Evolutionary conservation across 1,140 invertebrate species (phyloP), one percentile per base, ranked within the genome.

Genomic region (Trachelipus rathkii): DNA sequence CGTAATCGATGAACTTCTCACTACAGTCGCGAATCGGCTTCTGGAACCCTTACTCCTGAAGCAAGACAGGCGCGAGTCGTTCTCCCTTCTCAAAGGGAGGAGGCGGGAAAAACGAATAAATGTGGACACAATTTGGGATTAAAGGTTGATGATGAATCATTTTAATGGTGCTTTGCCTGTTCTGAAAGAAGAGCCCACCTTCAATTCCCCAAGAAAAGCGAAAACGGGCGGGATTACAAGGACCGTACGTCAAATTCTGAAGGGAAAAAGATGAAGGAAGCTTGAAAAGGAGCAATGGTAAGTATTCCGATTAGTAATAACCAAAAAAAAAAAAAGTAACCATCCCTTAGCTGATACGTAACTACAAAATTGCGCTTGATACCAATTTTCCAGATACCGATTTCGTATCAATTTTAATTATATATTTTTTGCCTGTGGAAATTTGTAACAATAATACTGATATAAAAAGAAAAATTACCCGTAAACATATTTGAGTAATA

Each of bases 181-280:
- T 24, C 73, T 23, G 68, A 73, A 50, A 23, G 81, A 33, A 33
- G 33, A 13, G n/a, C n/a, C n/a, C n/a, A 70, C 76, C 66, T 50
- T 78, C 66, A 60, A n/a, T n/a, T 75, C n/a, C 71, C 76, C 73
- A 46, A 73, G 78, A n/a, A 82, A 82, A 75, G n/a, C n/a, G 75
- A 78, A 53, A 82, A 79, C 33, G 81, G 81, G 44, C 76, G 79
- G 72, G 75, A 74, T 44, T 80, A 76, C 67, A 78, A 78, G 70
- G 78, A 74, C 68, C 71, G n/a, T 78, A 24, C 73, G 71, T 66
- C 74, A 74, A 72, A 79, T 82, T 77, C 77, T 82, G 53, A 71
- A 81, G 73, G 67, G n/a, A n/a, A 82, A 79, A 81, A 82, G 71
- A 82, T 81, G 43, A 74, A 81, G 74, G 79, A 81, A 44, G n/a